phyloP scores from a whole-genome alignment of 2,113 vertebrate species.

The Pelusios castaneus region DNA sequence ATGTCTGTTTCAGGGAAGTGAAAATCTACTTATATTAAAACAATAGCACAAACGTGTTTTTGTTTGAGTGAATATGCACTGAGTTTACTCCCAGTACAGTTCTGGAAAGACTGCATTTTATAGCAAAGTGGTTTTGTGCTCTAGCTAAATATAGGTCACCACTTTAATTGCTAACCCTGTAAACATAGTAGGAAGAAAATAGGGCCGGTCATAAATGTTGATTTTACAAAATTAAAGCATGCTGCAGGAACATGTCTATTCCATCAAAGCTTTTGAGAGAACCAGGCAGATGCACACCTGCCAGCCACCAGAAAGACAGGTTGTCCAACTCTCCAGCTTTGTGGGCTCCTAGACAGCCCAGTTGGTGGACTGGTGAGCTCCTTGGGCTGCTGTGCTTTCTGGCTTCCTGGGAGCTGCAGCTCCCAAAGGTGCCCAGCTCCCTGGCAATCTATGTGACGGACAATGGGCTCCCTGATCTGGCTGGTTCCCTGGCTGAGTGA shows the following conservation, averaged over 20 bases:
- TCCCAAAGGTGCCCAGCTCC: background rate
- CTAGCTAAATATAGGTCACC: fast-evolving
- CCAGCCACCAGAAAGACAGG: background rate
- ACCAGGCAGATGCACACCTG: background rate
- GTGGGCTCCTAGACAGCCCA: background rate
- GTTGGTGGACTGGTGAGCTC: background rate
- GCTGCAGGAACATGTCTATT: background rate
- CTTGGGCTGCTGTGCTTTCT: background rate
- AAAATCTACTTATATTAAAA: background rate
- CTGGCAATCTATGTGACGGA: background rate
- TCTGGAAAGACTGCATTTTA: background rate
- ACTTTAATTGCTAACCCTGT: background rate
- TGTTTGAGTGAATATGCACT: background rate
- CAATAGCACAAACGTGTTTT: background rate
- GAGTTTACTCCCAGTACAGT: background rate
- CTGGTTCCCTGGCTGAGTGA: no score
- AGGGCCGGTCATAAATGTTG: background rate
- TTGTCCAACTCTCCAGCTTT: background rate
- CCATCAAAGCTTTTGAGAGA: background rate
- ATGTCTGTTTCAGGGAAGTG: background rate
- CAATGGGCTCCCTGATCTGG: background rate
- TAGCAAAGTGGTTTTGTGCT: background rate
- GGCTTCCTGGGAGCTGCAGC: background rate
- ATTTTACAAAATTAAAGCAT: background rate
- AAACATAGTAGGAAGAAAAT: background rate